Evolutionary conservation across 2,113 vertebrate genomes (phyloP), one percentile per base, ranked within the genome.

Genomic region (Strix aluco): DNA sequence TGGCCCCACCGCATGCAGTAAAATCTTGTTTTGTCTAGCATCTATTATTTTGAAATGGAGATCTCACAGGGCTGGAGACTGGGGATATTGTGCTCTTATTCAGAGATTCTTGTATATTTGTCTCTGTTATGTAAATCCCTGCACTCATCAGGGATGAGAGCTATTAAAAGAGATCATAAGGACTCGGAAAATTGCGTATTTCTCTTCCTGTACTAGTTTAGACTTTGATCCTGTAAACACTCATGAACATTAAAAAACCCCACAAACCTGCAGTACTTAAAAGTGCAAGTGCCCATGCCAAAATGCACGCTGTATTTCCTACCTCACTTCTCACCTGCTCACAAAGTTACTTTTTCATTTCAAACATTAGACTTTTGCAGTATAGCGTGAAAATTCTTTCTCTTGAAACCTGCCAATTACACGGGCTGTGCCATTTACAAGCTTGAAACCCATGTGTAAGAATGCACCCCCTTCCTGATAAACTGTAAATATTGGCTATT

Each of bases 41-140:
- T 26, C 73, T 95, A 2, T 89, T 95, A 84, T 84, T 93, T 89
- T 79, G 51, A 74, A 90, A 90, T 11, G 9, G 36, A 75, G 73
- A 36, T 91, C 83, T 94, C 83, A 34, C 70, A 85, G 62, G 86
- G 86, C 13, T 91, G 70, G 57, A 92, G 58, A 88, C 23, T 29
- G 30, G 75, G 57, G 52, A 79, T 91, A 71, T 61, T 75, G 80
- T 49, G 40, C 36, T 89, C 34, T 57, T 81, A 81, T 54, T 93
- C 88, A 79, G 69, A 86, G 23, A 79, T 86, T 74, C 52, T 92
- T 75, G 34, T 61, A 25, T 86, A 59, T 84, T 71, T 88, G 59
- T 83, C 52, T 96, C 86, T 88, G 90, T 94, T 92, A 97, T 79
- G 88, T 79, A 94, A 97, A 95, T 94, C 70, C 58, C 57, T 89